Evolutionary conservation across 1,140 invertebrate species (phyloP).

Genomic region (Drosophila sucinea): DNA sequence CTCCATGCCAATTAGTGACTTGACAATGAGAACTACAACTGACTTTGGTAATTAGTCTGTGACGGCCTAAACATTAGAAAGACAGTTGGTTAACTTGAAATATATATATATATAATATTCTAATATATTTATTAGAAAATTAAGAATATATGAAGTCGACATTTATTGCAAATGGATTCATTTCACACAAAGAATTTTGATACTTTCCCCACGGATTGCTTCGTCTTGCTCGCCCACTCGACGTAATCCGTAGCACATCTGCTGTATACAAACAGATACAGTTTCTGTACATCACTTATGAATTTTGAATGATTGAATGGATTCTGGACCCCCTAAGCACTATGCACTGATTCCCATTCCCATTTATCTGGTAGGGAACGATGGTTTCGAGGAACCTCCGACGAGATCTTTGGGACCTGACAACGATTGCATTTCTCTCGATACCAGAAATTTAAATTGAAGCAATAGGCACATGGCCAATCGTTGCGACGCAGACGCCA

Average conservation of each 20-base stretch:
- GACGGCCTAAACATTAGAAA: no score
- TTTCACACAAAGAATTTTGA: slow-evolving; percentile 29
- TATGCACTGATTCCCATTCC: slow-evolving; percentile 38
- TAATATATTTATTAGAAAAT: not conserved
- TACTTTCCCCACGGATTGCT: not conserved
- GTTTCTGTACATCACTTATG: not conserved
- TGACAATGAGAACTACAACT: no score
- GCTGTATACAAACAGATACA: not conserved
- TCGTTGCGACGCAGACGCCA: slow-evolving; percentile 40
- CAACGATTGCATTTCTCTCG: slow-evolving; percentile 65
- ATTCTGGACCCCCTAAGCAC: not conserved
- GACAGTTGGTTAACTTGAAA: no score
- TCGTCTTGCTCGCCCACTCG: no score
- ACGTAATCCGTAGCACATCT: not conserved
- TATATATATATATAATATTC: no score
- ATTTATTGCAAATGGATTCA: slow-evolving; percentile 2
- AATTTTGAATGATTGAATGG: not conserved
- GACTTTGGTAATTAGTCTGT: no score
- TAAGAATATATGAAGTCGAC: slow-evolving; percentile 7
- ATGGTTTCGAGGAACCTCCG: not conserved
- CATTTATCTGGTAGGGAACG: slow-evolving; percentile 44
- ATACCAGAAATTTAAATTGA: slow-evolving; percentile 66
- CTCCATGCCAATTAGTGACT: no score
- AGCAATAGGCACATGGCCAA: slow-evolving; percentile 55
- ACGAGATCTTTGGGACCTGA: slow-evolving; percentile 31